phyloP scores from a whole-genome alignment of 1,140 invertebrate genomes.

The Heliconius nattereri region DNA sequence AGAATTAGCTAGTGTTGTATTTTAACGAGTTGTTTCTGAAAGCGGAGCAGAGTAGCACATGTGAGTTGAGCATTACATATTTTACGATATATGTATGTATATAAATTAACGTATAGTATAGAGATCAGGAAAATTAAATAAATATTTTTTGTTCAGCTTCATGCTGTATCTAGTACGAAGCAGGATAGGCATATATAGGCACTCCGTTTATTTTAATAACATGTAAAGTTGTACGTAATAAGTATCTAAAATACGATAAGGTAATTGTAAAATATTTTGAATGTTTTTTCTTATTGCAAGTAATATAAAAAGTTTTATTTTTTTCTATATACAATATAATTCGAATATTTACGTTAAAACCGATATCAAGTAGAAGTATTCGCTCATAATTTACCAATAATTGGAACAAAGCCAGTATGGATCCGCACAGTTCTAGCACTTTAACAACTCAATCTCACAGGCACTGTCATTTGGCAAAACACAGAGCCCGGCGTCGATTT shows the following conservation, averaged over 20 bases:
- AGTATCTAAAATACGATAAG: no score
- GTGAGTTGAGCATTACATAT: not conserved
- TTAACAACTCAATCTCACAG: conserved; percentile 14
- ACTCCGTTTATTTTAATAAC: no score
- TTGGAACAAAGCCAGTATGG: conserved; percentile 11
- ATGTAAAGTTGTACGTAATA: no score
- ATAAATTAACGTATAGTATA: not conserved
- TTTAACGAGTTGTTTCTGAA: conserved; percentile 21
- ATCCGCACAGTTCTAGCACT: conserved; percentile 4
- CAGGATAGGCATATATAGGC: no score
- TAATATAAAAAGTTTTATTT: no score
- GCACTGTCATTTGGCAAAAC: conserved; percentile 20
- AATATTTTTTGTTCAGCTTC: no score
- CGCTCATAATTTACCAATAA: conserved; percentile 2
- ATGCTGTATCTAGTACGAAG: no score
- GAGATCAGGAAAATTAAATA: no score
- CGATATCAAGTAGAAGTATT: not conserved
- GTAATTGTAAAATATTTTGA: no score
- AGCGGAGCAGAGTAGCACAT: not conserved
- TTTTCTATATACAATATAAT: not conserved
- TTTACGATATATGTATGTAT: not conserved
- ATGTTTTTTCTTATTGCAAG: no score
- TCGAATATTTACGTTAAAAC: not conserved
- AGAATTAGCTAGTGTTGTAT: conserved; percentile 27
- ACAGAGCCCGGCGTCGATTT: conserved; percentile 16